phyloP scores from a whole-genome alignment of 2,797 vertebrate species.

The Alcedo atthis region DNA sequence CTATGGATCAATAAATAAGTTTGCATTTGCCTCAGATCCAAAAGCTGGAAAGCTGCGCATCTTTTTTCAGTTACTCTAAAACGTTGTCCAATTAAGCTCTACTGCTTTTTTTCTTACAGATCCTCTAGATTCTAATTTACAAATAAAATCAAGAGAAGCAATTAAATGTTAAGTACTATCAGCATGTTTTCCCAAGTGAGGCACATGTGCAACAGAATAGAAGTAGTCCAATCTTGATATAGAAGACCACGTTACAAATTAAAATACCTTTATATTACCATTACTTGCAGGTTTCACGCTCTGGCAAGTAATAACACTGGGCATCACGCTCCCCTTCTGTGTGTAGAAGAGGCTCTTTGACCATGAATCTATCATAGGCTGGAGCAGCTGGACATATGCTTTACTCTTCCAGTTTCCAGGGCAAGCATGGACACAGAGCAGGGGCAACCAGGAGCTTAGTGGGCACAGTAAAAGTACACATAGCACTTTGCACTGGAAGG shows the following conservation, averaged over 20 bases:
- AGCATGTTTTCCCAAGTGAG: slow-evolving; percentile 68
- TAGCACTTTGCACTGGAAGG: neutral
- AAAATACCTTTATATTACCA: slow-evolving; percentile 30
- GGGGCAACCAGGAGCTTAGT: neutral
- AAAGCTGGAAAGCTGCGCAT: neutral
- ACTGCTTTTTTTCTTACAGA: slow-evolving; percentile 38
- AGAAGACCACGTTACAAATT: slow-evolving; percentile 68
- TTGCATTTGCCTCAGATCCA: neutral
- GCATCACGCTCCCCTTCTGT: neutral
- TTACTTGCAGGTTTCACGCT: slow-evolving; percentile 10
- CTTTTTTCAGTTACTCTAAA: slow-evolving; percentile 35
- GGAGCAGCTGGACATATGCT: neutral
- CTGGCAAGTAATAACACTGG: neutral
- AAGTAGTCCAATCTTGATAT: slow-evolving; percentile 62
- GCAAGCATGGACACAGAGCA: rapidly evolving
- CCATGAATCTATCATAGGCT: rapidly evolving
- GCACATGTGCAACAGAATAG: slow-evolving; percentile 64
- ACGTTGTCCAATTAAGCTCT: slow-evolving; percentile 69
- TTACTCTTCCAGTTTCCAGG: neutral
- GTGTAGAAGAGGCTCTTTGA: neutral
- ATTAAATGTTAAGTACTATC: slow-evolving; percentile 74
- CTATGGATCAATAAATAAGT: slow-evolving; percentile 9
- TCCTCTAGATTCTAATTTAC: slow-evolving; percentile 76
- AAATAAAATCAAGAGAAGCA: slow-evolving; percentile 78
- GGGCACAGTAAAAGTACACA: rapidly evolving